phyloP scores from a whole-genome alignment of 2,888 invertebrate genomes.

The Epinotia demarniana region DNA sequence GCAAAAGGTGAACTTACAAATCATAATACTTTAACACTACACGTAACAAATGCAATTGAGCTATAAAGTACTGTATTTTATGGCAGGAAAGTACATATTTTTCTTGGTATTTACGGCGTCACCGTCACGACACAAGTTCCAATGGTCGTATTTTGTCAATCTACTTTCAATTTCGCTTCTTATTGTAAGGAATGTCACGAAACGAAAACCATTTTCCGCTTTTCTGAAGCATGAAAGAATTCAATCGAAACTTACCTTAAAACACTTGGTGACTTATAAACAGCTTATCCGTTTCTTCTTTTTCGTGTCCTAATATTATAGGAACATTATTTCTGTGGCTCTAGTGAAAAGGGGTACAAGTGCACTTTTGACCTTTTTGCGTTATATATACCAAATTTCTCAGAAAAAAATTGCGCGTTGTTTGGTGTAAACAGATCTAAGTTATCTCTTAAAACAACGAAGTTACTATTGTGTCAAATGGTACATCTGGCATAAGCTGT shows the following conservation, averaged over 20 bases:
- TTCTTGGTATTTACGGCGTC: neutral
- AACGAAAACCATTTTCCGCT: slow-evolving; percentile 45
- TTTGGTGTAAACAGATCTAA: too few species aligned
- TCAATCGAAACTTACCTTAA: slow-evolving; percentile 11
- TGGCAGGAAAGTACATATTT: slow-evolving; percentile 6
- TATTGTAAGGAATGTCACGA: slow-evolving; percentile 39
- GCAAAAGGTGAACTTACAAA: neutral
- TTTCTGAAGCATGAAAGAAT: slow-evolving; percentile 42
- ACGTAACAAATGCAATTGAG: neutral
- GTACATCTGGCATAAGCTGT: too few species aligned
- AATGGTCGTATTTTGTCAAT: slow-evolving; percentile 34
- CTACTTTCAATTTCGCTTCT: slow-evolving; percentile 34
- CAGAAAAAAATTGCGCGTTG: too few species aligned
- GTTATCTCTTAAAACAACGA: too few species aligned
- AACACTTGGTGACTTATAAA: slow-evolving; percentile 5
- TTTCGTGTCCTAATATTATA: neutral
- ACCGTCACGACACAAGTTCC: slow-evolving; percentile 4
- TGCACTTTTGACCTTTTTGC: too few species aligned
- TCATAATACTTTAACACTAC: neutral
- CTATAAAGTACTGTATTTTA: slow-evolving; percentile 25
- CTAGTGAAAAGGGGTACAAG: too few species aligned
- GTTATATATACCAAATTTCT: too few species aligned
- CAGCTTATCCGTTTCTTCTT: neutral
- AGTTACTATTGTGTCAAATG: too few species aligned
- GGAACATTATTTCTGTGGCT: too few species aligned